Evolutionary conservation across 2,888 invertebrate species (phyloP), one percentile per base, ranked within the genome.

Genomic region (Ametastegia equiseti): DNA sequence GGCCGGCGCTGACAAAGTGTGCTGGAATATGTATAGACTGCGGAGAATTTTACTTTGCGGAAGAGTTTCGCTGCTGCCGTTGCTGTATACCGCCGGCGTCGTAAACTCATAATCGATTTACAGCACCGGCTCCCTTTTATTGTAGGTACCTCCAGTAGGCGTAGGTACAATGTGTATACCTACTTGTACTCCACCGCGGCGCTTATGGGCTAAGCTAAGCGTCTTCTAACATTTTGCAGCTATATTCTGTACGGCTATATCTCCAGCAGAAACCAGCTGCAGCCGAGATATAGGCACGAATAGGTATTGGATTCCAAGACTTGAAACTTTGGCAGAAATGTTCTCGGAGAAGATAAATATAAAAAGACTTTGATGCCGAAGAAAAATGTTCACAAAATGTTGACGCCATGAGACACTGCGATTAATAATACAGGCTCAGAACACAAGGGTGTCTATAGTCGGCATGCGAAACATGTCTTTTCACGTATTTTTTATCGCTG

Each of bases 21-120:
- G n/a, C n/a, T n/a, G n/a, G n/a, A n/a, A n/a, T n/a, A n/a, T n/a
- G n/a, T n/a, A n/a, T n/a, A n/a, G n/a, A n/a, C 60, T 30, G 30
- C 60, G 60, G 27, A 60, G 60, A 54, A 30, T 60, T 60, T 60
- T 30, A 60, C 60, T 30, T 15, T 60, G 15, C 60, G 30, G 23
- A 19, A 60, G 30, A 42, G 42, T 42, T 42, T 42, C 42, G 42
- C 42, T 42, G 42, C 42, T 9, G 19, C 54, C 15, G 54, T n/a
- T n/a, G n/a, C n/a, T n/a, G n/a, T 63, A 23, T 63, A 84, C 83
- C 81, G 82, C 86, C 87, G 87, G 85, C 80, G 60, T 85, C 85
- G 84, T 90, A 90, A 89, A 90, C 89, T 88, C 89, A 90, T 90
- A 87, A 90, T 90, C 83, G 86, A 86, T 90, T 89, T 90, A 89